phyloP scores from a whole-genome alignment of 2,797 vertebrate species.

The Sebastiscus tertius region DNA sequence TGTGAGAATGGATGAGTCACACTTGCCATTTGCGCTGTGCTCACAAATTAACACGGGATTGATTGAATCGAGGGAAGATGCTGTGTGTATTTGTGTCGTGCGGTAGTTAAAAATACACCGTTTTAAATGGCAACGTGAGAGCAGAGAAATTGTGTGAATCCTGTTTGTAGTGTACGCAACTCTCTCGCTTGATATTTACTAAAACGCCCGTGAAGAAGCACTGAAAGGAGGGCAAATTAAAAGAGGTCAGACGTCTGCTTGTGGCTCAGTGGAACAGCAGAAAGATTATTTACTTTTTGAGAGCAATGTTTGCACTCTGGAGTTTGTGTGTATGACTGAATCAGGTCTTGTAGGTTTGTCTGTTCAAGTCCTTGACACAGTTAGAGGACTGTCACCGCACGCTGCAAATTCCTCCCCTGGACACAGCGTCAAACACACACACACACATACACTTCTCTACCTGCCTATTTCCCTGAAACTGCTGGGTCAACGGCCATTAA shows the following conservation, averaged over 20 bases:
- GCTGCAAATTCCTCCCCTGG: constrained; percentile 41
- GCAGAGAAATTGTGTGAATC: not conserved
- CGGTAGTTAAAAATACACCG: not conserved
- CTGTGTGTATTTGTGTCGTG: constrained; percentile 3
- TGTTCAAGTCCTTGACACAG: constrained; percentile 76
- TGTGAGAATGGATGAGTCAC: constrained; percentile 40
- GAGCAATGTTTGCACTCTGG: not conserved
- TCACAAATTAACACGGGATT: constrained; percentile 7
- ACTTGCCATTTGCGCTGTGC: constrained; percentile 12
- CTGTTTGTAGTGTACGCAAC: not conserved
- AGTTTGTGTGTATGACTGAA: constrained; percentile 16
- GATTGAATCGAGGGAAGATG: not conserved
- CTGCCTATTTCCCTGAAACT: constrained; percentile 51
- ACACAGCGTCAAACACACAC: constrained; percentile 13
- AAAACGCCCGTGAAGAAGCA: not conserved
- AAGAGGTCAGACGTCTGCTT: constrained; percentile 14
- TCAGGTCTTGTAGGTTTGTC: constrained; percentile 32
- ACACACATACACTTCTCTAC: constrained; percentile 33
- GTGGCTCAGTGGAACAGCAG: constrained; percentile 12
- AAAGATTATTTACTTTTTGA: constrained; percentile 28
- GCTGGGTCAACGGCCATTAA: constrained; percentile 54
- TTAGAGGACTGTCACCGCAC: constrained; percentile 42
- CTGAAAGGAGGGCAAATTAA: constrained; percentile 12
- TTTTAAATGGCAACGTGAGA: not conserved
- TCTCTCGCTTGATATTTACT: constrained; percentile 10